A percentile compares a stretch with the other conserved stretches of the same genome.
Evolutionary conservation across 2,888 invertebrate species (phyloP).

Genomic region (Hydriomena furcata): DNA sequence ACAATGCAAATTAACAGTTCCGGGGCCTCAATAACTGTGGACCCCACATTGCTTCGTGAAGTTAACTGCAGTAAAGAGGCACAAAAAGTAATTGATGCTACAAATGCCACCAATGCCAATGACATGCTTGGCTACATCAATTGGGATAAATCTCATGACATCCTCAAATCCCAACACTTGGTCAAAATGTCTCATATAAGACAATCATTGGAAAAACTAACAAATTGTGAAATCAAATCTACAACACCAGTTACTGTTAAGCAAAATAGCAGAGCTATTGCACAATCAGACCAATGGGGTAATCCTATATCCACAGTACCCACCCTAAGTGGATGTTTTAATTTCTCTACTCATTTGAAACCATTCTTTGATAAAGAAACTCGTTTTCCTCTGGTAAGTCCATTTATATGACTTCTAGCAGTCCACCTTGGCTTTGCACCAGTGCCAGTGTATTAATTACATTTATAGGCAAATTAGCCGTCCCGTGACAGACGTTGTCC

Average conservation of each 20-base stretch:
- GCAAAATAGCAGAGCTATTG: no score
- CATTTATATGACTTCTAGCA: no score
- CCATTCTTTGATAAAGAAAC: neutral
- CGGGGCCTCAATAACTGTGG: neutral
- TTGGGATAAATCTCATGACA: neutral
- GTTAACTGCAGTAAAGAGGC: neutral
- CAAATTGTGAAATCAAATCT: neutral
- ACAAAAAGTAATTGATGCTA: neutral
- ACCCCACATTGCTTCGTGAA: neutral
- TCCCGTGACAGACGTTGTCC: no score
- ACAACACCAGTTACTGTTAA: neutral
- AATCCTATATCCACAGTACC: no score
- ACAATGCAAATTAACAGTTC: slow-evolving; percentile 1
- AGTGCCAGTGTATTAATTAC: no score
- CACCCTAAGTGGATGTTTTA: neutral
- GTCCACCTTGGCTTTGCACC: no score
- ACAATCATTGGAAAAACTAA: neutral
- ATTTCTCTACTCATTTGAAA: neutral
- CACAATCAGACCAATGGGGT: no score
- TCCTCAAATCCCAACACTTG: neutral
- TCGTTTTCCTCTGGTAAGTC: slow-evolving; percentile 12
- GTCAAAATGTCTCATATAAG: neutral
- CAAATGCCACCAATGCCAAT: neutral
- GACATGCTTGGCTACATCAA: slow-evolving; percentile 4
- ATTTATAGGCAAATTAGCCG: no score